Percentiles rank a stretch among this genome's conserved stretches.
Conservation (phyloP, 1,140 invertebrate genomes). For the Panulirus ornatus region DNA sequence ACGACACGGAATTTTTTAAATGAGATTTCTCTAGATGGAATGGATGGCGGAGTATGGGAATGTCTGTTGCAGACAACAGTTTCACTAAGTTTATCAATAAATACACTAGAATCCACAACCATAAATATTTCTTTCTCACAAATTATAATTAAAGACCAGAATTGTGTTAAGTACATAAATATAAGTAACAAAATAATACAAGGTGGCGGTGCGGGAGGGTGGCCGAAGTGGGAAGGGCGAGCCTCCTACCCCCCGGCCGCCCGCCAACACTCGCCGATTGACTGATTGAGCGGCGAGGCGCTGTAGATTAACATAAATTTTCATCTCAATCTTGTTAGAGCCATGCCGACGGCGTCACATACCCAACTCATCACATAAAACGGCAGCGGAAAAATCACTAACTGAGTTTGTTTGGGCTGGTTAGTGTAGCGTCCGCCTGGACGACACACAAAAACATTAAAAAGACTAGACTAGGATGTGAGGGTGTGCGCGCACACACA, state of each 20-base stretch:
- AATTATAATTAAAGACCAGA: neutral
- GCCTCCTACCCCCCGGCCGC: neutral
- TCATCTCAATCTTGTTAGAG: conserved; percentile 65
- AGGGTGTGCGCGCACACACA: neutral
- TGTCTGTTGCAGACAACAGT: neutral
- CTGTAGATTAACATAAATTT: conserved; percentile 65
- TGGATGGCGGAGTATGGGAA: neutral
- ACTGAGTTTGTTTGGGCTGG: conserved; percentile 53
- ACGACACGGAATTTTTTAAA: conserved; percentile 22
- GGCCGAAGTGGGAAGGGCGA: neutral
- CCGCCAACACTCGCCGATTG: conserved; percentile 55
- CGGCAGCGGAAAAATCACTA: conserved; percentile 46
- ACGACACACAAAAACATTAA: conserved; percentile 39
- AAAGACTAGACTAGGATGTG: neutral
- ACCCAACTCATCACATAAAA: conserved; percentile 51
- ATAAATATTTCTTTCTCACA: neutral
- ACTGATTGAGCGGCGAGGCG: conserved; percentile 50
- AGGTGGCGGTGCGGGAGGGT: neutral
- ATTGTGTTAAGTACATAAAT: neutral
- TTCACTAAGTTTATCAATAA: neutral
- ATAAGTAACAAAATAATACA: conserved; percentile 17
- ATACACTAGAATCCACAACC: neutral
- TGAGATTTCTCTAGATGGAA: neutral
- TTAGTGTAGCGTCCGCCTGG: conserved; percentile 40
- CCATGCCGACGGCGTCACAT: conserved; percentile 43